Percentiles rank a stretch among this genome's conserved stretches.
Conservation (phyloP, 2,113 vertebrate genomes). For the Neogale vison region DNA sequence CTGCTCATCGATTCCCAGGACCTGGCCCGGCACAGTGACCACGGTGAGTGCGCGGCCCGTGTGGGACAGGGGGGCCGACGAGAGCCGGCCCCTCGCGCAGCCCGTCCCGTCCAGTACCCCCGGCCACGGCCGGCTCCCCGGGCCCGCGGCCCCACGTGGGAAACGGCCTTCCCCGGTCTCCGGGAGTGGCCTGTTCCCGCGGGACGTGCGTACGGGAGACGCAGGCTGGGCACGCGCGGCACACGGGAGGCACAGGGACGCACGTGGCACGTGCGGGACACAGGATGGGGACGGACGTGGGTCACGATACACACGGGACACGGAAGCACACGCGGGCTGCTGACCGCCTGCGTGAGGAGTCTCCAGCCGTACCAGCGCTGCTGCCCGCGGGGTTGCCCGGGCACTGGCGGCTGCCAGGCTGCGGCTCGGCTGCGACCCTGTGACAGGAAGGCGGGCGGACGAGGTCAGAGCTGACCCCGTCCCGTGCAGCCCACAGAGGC, state of each 20-base stretch:
- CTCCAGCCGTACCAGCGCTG: neutral
- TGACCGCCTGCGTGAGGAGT: neutral
- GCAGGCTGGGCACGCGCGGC: neutral
- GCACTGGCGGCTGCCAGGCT: neutral
- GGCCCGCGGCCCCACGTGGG: accelerated
- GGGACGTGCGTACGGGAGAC: accelerated
- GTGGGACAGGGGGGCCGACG: neutral
- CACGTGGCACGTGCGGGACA: neutral
- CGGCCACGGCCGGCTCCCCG: accelerated
- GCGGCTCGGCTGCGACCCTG: no score
- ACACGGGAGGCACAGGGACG: neutral
- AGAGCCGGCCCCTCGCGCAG: accelerated
- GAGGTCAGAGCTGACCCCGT: neutral
- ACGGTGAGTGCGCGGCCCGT: conserved; percentile 83
- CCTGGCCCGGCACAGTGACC: conserved; percentile 93
- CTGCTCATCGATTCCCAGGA: conserved; percentile 94
- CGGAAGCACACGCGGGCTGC: accelerated
- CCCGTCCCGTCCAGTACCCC: accelerated
- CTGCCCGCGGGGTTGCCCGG: neutral
- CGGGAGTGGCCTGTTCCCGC: accelerated
- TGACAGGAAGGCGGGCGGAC: accelerated
- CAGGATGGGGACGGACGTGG: neutral
- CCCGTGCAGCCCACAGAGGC: neutral
- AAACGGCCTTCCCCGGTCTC: neutral
- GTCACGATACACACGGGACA: neutral